Percentiles rank a stretch among this genome's conserved stretches.
Evolutionary conservation across 2,888 invertebrate species (phyloP).

Genomic region (Epinotia ramella): DNA sequence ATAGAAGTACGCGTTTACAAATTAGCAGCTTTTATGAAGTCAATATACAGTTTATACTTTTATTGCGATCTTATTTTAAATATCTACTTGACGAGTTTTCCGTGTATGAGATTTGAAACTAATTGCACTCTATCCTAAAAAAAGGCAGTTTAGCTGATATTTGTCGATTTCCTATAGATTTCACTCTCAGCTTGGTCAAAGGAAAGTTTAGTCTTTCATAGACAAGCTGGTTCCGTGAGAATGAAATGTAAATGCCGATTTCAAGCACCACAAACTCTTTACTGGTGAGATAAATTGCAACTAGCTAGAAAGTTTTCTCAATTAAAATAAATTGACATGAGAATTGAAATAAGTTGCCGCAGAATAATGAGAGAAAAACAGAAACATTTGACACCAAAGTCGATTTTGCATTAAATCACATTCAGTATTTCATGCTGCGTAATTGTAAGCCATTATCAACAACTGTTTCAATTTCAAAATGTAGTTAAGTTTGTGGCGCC

Average conservation of each 20-base stretch:
- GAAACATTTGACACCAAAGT: too few relatives aligned
- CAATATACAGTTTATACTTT: conserved; percentile 8
- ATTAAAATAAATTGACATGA: too few relatives aligned
- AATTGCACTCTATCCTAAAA: conserved; percentile 19
- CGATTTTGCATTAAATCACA: too few relatives aligned
- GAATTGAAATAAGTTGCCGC: too few relatives aligned
- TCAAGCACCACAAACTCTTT: conserved; percentile 8
- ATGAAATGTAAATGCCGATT: conserved; percentile 20
- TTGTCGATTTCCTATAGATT: conserved; percentile 1
- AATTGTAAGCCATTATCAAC: neutral
- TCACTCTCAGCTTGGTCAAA: neutral
- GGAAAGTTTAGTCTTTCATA: neutral
- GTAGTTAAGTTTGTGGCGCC: conserved; percentile 1
- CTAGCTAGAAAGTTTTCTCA: neutral
- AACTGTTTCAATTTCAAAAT: neutral
- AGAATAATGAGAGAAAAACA: neutral
- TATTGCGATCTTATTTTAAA: neutral
- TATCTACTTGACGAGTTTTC: conserved; percentile 5
- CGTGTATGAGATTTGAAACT: neutral
- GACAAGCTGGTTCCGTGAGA: neutral
- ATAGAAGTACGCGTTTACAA: neutral
- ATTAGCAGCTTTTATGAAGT: neutral
- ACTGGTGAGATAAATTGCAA: neutral
- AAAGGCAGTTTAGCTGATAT: conserved; percentile 10
- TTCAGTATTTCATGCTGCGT: neutral